Conservation (phyloP, 2,888 invertebrate species). For the Drosophila recens region DNA sequence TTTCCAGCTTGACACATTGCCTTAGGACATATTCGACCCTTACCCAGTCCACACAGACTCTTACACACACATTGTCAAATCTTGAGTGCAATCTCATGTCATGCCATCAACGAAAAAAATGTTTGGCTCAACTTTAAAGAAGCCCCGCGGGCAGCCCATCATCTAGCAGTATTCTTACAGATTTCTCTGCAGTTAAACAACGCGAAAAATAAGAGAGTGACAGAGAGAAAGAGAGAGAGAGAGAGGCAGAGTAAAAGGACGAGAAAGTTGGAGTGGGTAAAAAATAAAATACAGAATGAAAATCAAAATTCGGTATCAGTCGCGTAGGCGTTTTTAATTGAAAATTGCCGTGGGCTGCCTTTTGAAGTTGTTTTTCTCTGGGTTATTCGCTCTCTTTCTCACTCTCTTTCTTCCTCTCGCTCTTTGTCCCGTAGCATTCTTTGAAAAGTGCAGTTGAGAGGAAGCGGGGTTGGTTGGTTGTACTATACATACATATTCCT, state of each 20-base stretch:
- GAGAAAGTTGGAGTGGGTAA: background rate
- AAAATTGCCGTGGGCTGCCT: slow-evolving; percentile 75
- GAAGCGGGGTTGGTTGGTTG: background rate
- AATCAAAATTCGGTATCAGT: slow-evolving; percentile 33
- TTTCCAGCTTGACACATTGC: slow-evolving; percentile 67
- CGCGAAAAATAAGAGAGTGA: background rate
- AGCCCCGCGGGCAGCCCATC: slow-evolving; percentile 34
- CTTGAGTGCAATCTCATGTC: slow-evolving; percentile 77
- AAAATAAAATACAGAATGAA: slow-evolving; percentile 12
- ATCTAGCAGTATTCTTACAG: slow-evolving; percentile 36
- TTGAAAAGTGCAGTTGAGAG: slow-evolving; percentile 46
- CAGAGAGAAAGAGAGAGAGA: background rate
- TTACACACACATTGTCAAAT: slow-evolving; percentile 34
- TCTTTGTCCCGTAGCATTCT: slow-evolving; percentile 44
- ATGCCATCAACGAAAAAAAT: slow-evolving; percentile 39
- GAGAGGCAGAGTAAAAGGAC: background rate
- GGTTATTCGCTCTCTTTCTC: background rate
- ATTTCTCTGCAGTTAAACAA: slow-evolving; percentile 26
- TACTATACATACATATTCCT: background rate
- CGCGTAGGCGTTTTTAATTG: slow-evolving; percentile 76
- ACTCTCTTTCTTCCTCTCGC: background rate
- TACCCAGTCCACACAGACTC: slow-evolving; percentile 3
- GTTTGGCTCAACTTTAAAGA: slow-evolving; percentile 54
- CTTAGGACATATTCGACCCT: slow-evolving; percentile 38
- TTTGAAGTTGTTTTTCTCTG: slow-evolving; percentile 61